Base-by-base conservation (phyloP, 1,140 invertebrate species). In the Lepidurus apus region DNA sequence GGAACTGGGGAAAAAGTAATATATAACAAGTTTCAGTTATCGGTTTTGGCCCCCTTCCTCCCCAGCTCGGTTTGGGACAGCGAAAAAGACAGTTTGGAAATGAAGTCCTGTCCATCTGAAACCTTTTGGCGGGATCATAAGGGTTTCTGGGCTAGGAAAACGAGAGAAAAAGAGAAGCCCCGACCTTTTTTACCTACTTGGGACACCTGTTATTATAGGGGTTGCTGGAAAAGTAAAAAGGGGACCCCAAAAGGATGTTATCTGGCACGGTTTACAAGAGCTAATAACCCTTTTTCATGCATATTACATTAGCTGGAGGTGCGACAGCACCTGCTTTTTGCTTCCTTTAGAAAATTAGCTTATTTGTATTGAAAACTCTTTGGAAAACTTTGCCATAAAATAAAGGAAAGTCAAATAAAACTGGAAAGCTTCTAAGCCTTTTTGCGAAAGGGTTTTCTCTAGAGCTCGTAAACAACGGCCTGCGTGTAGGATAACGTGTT, bases 281-380 rank as follows among this genome's bases (percentile, higher is more conserved):
- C 53, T 65, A 65, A 65, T 65, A 65, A 65, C 53, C 53, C 53
- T 65, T 65, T 47, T 65, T 65, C 53, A 65, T 65, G 53, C 53
- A 65, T 65, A 65, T 65, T 65, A 65, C 53, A 65, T 65, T 65
- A 65, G 53, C 53, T 65, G 21, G 21, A 65, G 53, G 53, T 65
- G 53, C 53, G 53, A 65, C 53, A 65, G 53, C 53, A 65, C 53
- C 53, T 65, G 53, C 53, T 21, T 21, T 65, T 65, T 65, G 17
- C 13, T 9, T 65, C 17, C 53, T 65, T 65, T 34, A 13, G 53
- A n/a, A 65, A 65, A 65, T 65, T 65, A 21, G 53, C 53, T 65
- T 65, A 65, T 65, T 65, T 65, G 53, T 7, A 65, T 21, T 65
- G 17, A 21, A n/a, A 21, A 7, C 9, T 8, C 4, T 7, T 21